Percentiles rank a stretch among this genome's conserved stretches.
phyloP scores from a whole-genome alignment of 2,888 invertebrate species.

The Lasioglossum malachurum region DNA sequence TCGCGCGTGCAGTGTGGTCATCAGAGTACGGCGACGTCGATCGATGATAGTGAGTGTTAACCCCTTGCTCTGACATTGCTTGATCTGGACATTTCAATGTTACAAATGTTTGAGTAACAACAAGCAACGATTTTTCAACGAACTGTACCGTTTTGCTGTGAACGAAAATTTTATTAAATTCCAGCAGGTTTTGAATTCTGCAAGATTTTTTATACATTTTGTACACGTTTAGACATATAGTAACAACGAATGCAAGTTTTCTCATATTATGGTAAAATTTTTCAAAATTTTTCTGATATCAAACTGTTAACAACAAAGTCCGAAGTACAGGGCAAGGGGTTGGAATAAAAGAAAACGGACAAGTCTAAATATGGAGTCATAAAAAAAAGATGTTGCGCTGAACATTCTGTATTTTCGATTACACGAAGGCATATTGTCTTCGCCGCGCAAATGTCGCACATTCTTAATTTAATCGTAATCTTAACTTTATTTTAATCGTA shows the following conservation, averaged over 20 bases:
- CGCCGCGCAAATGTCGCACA: background rate
- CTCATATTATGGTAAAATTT: background rate
- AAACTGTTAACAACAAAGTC: background rate
- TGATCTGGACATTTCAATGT: background rate
- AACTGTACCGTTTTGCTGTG: background rate
- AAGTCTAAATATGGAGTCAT: background rate
- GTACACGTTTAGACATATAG: no score
- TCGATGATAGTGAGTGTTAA: background rate
- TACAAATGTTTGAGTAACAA: background rate
- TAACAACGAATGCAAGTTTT: no score
- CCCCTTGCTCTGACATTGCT: background rate
- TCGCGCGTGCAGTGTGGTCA: background rate
- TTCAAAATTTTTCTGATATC: background rate
- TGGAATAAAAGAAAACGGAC: background rate
- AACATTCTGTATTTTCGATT: background rate
- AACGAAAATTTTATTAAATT: background rate
- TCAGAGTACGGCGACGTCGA: background rate
- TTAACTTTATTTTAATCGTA: conserved; percentile 1
- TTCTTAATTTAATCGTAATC: background rate
- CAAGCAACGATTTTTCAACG: background rate
- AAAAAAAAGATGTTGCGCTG: background rate
- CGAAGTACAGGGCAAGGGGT: background rate
- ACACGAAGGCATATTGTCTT: background rate
- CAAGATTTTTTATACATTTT: background rate
- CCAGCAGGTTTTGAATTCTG: background rate